Percentiles rank a stretch among this genome's conserved stretches.
phyloP scores from a whole-genome alignment of 53 echinoderm and acorn worm species.

The Zoroaster sp. region DNA sequence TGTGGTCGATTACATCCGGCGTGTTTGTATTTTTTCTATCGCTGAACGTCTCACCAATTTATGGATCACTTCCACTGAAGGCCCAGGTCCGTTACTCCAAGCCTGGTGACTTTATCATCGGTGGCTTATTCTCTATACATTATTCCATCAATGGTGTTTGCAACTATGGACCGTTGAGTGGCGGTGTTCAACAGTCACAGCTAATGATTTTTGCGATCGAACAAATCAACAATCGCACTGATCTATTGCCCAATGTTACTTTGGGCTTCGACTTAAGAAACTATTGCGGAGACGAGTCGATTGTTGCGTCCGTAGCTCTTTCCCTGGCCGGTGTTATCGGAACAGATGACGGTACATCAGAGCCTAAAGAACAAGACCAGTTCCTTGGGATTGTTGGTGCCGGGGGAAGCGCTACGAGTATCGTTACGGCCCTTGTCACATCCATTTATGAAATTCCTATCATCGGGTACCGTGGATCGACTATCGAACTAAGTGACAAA shows the following conservation, averaged over 20 bases:
- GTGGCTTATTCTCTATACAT: constrained; percentile 35
- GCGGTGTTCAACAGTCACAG: constrained; percentile 12
- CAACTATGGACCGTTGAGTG: neutral
- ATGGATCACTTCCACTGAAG: neutral
- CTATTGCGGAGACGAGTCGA: constrained; percentile 33
- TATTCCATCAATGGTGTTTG: neutral
- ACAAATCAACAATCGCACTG: constrained; percentile 68
- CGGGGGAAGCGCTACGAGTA: constrained; percentile 7
- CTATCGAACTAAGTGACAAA: constrained; percentile 45
- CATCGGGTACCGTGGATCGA: constrained; percentile 26
- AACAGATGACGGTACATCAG: neutral
- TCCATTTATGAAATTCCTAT: constrained; percentile 14
- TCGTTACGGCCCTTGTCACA: constrained; percentile 13
- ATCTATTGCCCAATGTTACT: constrained; percentile 76
- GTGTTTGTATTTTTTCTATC: neutral
- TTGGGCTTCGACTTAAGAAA: constrained; percentile 60
- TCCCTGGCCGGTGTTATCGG: neutral
- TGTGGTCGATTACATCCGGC: neutral
- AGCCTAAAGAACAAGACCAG: neutral
- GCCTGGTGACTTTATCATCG: constrained; percentile 30
- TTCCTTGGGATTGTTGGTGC: constrained; percentile 45
- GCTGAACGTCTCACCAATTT: neutral
- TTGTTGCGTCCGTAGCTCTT: constrained; percentile 9
- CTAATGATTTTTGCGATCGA: constrained; percentile 83
- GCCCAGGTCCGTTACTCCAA: neutral